These are phyloP conservation scores for Cavia porcellus DNA, from an alignment of 2,113 vertebrate genomes.

Conservation along the genomic window DNA sequence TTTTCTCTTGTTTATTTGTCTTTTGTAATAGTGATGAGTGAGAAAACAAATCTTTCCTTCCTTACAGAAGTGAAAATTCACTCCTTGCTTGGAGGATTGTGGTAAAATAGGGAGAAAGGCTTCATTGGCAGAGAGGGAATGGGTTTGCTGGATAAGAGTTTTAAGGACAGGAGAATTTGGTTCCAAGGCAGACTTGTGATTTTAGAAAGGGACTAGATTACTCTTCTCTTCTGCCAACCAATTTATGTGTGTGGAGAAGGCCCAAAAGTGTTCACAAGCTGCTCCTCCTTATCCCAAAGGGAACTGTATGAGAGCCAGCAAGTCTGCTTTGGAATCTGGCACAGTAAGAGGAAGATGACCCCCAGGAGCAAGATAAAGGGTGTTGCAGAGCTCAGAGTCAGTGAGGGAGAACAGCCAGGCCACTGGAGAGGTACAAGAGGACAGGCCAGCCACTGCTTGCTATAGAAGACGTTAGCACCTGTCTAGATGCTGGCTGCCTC, in stretches of 20 bases:
- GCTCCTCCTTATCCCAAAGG: not conserved
- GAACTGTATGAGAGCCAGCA: not conserved
- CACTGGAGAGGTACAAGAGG: not conserved
- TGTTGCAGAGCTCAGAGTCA: not conserved
- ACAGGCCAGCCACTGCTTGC: not conserved
- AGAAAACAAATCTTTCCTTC: not conserved
- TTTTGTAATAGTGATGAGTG: not conserved
- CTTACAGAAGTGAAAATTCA: conserved; percentile 10
- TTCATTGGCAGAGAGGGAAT: not conserved
- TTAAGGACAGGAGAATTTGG: not conserved
- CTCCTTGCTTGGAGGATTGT: not conserved
- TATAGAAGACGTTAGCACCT: not conserved
- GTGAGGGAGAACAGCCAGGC: not conserved
- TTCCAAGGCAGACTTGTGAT: not conserved
- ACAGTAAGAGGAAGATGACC: not conserved
- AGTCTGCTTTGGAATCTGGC: not conserved
- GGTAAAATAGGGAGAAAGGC: not conserved
- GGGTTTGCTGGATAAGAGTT: not conserved
- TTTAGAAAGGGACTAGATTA: not conserved
- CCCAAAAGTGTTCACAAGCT: not conserved
- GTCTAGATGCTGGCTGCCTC: not conserved
- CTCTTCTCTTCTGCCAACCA: not conserved
- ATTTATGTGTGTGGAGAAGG: not conserved
- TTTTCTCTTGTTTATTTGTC: not conserved
- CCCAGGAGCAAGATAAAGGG: not conserved